These are phyloP conservation scores for Riptortus pedestris DNA, from an alignment of 1,140 invertebrate species.

Conservation along the genomic window DNA sequence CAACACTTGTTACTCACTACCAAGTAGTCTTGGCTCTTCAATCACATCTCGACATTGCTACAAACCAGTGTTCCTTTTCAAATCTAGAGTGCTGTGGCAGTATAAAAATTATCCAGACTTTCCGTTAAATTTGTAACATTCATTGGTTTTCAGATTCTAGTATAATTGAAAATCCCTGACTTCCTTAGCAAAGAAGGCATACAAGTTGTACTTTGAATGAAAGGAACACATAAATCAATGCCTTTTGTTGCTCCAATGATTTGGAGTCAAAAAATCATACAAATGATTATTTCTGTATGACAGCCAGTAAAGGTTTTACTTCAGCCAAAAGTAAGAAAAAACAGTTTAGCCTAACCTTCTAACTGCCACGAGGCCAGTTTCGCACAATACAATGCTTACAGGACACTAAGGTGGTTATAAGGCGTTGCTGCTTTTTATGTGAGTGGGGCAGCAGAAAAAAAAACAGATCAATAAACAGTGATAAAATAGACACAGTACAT, in stretches of 20 bases:
- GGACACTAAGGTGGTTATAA: too few relatives aligned
- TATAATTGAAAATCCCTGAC: not conserved
- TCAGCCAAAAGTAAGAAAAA: not conserved
- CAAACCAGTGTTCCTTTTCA: not conserved
- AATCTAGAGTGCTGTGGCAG: not conserved
- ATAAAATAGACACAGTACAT: too few relatives aligned
- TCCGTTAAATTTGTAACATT: not conserved
- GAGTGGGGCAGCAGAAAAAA: too few relatives aligned
- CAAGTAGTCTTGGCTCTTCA: not conserved
- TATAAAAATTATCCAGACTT: not conserved
- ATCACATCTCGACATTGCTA: not conserved
- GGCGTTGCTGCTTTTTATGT: too few relatives aligned
- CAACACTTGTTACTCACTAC: not conserved
- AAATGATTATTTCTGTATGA: not conserved
- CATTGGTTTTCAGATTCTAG: not conserved
- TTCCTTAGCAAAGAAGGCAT: not conserved
- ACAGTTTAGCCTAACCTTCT: not conserved
- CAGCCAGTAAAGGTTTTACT: not conserved
- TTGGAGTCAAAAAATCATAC: not conserved
- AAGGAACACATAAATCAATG: not conserved
- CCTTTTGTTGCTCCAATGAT: not conserved
- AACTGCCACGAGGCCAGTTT: not conserved
- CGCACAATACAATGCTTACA: too few relatives aligned
- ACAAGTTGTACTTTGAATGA: not conserved
- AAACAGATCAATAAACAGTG: too few relatives aligned